Evolutionary conservation across 2,113 vertebrate genomes (phyloP).

Genomic region (Sinosuthora webbiana): DNA sequence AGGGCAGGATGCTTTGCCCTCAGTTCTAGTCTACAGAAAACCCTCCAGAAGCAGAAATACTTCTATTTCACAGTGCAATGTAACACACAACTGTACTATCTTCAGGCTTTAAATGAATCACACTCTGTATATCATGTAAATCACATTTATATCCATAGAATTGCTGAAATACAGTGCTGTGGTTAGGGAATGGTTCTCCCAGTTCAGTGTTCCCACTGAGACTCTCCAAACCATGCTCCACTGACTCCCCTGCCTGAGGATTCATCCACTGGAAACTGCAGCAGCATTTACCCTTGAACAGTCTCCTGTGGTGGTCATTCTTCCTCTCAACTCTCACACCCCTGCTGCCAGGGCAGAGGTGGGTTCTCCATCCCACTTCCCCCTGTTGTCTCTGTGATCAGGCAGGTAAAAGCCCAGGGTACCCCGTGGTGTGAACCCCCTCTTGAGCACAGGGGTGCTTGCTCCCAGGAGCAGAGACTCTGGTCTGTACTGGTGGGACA

Average conservation of each 20-base stretch:
- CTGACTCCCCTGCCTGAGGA: rapidly evolving
- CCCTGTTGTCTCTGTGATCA: no score
- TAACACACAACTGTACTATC: neutral
- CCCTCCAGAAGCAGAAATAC: neutral
- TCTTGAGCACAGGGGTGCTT: neutral
- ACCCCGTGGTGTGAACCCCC: neutral
- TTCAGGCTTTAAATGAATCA: neutral
- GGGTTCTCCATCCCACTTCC: neutral
- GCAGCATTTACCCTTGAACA: neutral
- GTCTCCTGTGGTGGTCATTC: neutral
- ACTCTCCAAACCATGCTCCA: neutral
- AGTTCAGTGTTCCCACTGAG: neutral
- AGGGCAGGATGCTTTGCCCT: neutral
- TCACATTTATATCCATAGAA: neutral
- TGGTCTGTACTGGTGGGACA: neutral
- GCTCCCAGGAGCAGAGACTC: neutral
- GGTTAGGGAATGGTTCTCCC: neutral
- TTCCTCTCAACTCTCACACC: neutral
- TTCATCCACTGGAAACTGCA: neutral
- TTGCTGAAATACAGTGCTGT: neutral
- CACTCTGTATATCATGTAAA: neutral
- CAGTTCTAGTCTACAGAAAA: neutral
- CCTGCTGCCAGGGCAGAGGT: neutral
- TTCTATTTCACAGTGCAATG: neutral
- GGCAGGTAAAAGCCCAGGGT: neutral